Percentiles rank a stretch among this genome's conserved stretches.
Evolutionary conservation across 2,888 invertebrate genomes (phyloP).

Genomic region (Drosophila antonietae): DNA sequence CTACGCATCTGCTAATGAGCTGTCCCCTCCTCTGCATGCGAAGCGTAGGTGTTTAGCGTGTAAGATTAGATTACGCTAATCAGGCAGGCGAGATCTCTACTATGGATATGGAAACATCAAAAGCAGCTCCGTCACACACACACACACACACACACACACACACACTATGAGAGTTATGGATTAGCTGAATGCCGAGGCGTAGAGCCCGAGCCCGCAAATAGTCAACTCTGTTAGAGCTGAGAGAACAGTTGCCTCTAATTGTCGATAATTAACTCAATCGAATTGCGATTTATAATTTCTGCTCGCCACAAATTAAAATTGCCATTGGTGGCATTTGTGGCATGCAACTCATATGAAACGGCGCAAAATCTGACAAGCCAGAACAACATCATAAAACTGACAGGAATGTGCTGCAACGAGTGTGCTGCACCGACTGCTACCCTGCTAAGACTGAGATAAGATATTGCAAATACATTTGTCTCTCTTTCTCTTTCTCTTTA

Average conservation of each 20-base stretch:
- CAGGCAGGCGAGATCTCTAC: conserved; percentile 55
- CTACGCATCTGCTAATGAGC: conserved; percentile 59
- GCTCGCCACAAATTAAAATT: conserved; percentile 77
- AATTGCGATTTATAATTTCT: conserved; percentile 77
- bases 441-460: neutral
- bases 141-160: conserved; percentile 5
- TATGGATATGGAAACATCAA: conserved; percentile 36
- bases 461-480: neutral
- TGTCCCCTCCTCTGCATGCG: conserved; percentile 20
- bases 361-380: conserved; percentile 71
- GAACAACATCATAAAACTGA: conserved; percentile 63
- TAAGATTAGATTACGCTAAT: conserved; percentile 78
- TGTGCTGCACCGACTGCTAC: conserved; percentile 3
- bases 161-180: neutral
- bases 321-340: conserved; percentile 67
- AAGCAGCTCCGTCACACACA: conserved; percentile 27
- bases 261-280: conserved; percentile 69
- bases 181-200: conserved; percentile 42
- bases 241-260: conserved; percentile 62
- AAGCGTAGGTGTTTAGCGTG: conserved; percentile 72
- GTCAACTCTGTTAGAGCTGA: conserved; percentile 26
- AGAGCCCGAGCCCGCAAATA: conserved; percentile 10
- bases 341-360: conserved; percentile 62
- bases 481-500: too few species aligned
- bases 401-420: conserved; percentile 21